These are phyloP conservation scores for Myiozetetes cayanensis DNA, from an alignment of 2,113 vertebrate species.

Conservation along the genomic window DNA sequence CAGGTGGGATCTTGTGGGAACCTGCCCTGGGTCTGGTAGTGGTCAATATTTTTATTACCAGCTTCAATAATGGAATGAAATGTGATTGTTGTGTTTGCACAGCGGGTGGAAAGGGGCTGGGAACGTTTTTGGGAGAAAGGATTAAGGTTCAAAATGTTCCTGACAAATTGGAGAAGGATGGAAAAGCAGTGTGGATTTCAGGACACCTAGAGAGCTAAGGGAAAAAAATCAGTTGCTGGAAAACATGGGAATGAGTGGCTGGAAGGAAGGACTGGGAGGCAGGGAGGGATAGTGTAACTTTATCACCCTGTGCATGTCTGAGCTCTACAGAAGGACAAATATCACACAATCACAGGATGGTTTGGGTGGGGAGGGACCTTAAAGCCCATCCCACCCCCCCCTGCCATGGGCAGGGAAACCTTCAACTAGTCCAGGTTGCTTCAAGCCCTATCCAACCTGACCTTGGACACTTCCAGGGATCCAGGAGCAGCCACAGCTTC, in stretches of 20 bases:
- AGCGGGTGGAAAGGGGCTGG: background rate
- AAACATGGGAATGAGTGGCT: background rate
- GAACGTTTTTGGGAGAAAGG: background rate
- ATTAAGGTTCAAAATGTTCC: background rate
- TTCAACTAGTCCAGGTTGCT: background rate
- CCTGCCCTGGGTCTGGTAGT: background rate
- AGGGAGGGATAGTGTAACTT: background rate
- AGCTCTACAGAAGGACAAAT: background rate
- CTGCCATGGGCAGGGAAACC: background rate
- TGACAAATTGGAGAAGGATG: background rate
- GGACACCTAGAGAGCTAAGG: background rate
- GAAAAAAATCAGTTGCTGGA: background rate
- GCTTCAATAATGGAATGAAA: background rate
- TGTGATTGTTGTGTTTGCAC: background rate
- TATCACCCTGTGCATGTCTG: background rate
- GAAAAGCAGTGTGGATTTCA: background rate
- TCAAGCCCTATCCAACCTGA: background rate
- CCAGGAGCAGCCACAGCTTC: background rate
- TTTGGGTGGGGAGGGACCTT: too few relatives aligned
- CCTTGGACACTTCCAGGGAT: background rate
- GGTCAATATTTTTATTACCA: background rate
- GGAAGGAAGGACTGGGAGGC: background rate
- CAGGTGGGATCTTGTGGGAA: background rate
- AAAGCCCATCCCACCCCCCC: fast-evolving
- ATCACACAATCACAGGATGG: background rate